Evolutionary conservation across 2,888 invertebrate genomes (phyloP).

Genomic region (Lycia hirtaria): DNA sequence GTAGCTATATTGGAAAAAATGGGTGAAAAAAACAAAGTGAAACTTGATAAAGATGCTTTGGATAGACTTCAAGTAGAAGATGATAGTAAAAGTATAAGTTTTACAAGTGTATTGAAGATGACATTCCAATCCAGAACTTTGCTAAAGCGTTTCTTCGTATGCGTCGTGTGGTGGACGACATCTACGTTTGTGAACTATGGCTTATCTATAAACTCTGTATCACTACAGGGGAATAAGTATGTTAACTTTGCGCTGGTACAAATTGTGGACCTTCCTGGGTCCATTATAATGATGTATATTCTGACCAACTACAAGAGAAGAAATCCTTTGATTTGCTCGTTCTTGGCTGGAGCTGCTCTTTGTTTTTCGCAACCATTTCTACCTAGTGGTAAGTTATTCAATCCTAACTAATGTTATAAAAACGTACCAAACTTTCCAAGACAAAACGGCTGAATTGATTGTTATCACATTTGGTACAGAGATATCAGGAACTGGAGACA

Average conservation of each 20-base stretch:
- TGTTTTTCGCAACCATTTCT: conserved; percentile 87
- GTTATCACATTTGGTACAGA: too few relatives aligned
- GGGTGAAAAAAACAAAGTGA: too few relatives aligned
- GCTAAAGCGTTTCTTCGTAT: conserved; percentile 67
- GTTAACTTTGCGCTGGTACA: conserved; percentile 88
- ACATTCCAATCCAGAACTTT: conserved; percentile 65
- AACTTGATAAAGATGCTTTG: too few relatives aligned
- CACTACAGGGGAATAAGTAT: conserved; percentile 90
- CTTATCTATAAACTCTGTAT: conserved; percentile 89
- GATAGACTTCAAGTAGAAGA: conserved; percentile 81
- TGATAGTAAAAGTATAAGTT: conserved; percentile 74
- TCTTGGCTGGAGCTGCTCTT: conserved; percentile 82
- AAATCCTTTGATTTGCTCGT: too few relatives aligned
- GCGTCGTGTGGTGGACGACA: conserved; percentile 82
- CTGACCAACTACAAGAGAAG: conserved; percentile 84
- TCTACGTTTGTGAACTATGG: conserved; percentile 92
- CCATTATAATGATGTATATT: conserved; percentile 79
- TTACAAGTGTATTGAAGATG: conserved; percentile 55
- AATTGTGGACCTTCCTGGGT: conserved; percentile 86
- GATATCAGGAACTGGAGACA: too few relatives aligned
- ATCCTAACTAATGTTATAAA: too few relatives aligned
- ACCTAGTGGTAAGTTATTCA: conserved; percentile 82
- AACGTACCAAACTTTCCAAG: too few relatives aligned
- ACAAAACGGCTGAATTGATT: too few relatives aligned
- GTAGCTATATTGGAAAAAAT: too few relatives aligned